Base-by-base conservation (phyloP, 2,888 invertebrate species). In the Eupithecia tripunctaria region DNA sequence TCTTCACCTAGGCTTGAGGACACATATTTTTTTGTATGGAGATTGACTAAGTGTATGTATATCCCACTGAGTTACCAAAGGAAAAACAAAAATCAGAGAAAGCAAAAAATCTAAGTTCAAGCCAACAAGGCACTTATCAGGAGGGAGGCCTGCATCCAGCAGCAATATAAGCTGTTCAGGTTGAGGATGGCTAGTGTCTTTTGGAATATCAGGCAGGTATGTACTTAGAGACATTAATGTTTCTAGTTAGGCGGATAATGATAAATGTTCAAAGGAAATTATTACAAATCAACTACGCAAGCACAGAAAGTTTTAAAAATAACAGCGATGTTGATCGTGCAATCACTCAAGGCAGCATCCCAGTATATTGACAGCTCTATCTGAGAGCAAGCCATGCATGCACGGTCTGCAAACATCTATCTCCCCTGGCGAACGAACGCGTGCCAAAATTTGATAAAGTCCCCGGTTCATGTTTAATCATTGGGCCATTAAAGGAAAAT, bases 361-460 rank as follows among this genome's bases (percentile, higher is more conserved):
- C 84, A 89, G 87, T 89, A 85, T 90, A 92, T 93, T 92, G 92
- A 93, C 89, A 86, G 91, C 88, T 93, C 89, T 93, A 93, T 93
- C 93, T 85, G 85, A 75, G 82, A 86, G 86, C 84, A 83, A 85
- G 81, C 85, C 87, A 87, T 88, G 89, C 91, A 91, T 87, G 85
- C 91, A 85, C 88, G 89, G 87, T 90, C 86, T 81, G 89, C 91
- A 93, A 93, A 93, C 92, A 93, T 85, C 87, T 88, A 88, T 84
- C 86, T 84, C 87, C 86, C 88, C 86, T 84, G 82, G 75, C 82
- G 87, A 87, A 88, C 89, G 89, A 91, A 92, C 93, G 93, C 91
- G 93, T 93, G 93, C 91, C 91, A 91, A 93, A 93, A 90, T 92
- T 91, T 91, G 93, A 93, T 93, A 94, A 93, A 91, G 89, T 91